Evolutionary conservation across 2,113 vertebrate genomes (phyloP), one percentile per base, ranked within the genome.

Genomic region (Hippocampus zosterae): DNA sequence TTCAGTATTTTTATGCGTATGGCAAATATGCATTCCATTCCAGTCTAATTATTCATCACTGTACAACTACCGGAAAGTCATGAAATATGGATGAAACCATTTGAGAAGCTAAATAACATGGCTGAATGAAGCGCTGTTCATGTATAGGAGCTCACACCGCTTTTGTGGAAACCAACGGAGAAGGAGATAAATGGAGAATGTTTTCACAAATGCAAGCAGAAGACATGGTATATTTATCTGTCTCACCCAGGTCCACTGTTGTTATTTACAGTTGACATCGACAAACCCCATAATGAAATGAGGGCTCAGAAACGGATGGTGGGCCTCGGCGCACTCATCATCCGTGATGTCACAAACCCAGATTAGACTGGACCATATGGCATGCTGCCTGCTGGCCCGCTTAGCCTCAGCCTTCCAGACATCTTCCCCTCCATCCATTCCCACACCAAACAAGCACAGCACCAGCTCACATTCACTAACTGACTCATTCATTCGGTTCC

Each of bases 341-440:
- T 69, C 68, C 29, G 67, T 90, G 88, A 90, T 87, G 88, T 90
- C 91, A 91, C 76, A 73, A 78, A 23, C 75, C 76, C 82, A 87
- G 85, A 91, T 92, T 90, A 90, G 85, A 85, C 82, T 60, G 57
- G 79, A 73, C 89, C 89, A 85, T 85, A 88, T 88, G 89, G 86
- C 83, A 75, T 44, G 4, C 76, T 84, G 87, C 81, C 86, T 88
- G 83, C 81, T 82, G 89, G 77, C 79, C 70, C 70, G 79, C 67
- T 90, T 87, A 89, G 86, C 82, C 83, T 72, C 75, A 48, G 50
- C 50, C 65, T 72, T 78, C 69, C 68, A 69, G 72, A 60, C 70
- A 50, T 69, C 59, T 60, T 46, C 71, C 65, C 48, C 56, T 77
- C 70, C 29, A 21, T 33, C 40, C 3, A 69, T 21, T 8, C 33